A percentile compares a stretch with the other conserved stretches of the same genome.
Evolutionary conservation across 2,888 invertebrate species (phyloP).

Genomic region (Leptarthrus brevirostris): DNA sequence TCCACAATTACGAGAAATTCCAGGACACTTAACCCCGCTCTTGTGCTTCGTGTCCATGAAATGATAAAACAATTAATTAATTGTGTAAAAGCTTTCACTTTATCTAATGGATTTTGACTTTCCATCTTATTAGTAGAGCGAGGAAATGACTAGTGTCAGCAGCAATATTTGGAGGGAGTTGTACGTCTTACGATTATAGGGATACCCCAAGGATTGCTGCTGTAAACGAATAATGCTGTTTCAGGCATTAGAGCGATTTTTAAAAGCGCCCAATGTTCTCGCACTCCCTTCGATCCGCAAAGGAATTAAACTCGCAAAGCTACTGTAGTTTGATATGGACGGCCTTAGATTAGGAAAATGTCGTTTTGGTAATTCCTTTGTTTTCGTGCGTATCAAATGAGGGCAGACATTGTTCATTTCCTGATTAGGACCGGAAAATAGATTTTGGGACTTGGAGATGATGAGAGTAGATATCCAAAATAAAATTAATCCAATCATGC

Average conservation of each 20-base stretch:
- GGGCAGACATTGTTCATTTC: constrained; percentile 14
- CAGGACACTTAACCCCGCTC: too few species aligned
- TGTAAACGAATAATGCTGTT: background rate
- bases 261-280: background rate
- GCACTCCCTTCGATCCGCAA: background rate
- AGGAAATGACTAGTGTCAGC: background rate
- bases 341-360: constrained; percentile 24
- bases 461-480: background rate
- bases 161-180: background rate
- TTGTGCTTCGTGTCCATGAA: too few species aligned
- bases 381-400: constrained; percentile 1
- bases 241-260: constrained; percentile 10
- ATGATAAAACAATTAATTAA: constrained; percentile 37
- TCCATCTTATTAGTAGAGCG: constrained; percentile 1
- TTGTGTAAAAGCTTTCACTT: constrained; percentile 39
- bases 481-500: constrained; percentile 3
- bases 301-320: constrained; percentile 14
- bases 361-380: constrained; percentile 23
- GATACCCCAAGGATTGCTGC: background rate
- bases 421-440: constrained; percentile 14
- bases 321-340: background rate
- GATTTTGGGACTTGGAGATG: constrained; percentile 15
- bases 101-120: constrained; percentile 38
- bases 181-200: background rate
- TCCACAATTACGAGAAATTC: too few species aligned